Evolutionary conservation across 2,113 vertebrate genomes (phyloP), one percentile per base, ranked within the genome.

Genomic region (Poeciliopsis prolifica): DNA sequence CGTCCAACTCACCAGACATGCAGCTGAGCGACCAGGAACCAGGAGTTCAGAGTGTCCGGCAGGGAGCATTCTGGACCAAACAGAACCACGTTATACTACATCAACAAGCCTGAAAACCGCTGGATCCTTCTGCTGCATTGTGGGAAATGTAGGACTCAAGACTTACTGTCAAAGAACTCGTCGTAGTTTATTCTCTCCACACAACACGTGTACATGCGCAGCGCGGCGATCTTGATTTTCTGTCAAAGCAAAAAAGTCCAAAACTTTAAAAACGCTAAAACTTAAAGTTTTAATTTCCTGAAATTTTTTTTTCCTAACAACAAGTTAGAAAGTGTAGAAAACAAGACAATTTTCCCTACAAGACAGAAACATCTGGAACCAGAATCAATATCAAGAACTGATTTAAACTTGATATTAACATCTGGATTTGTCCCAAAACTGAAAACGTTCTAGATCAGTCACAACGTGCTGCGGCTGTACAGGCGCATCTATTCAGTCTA

Each of bases 191-290:
- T 95, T 92, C 96, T 97, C 91, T 99, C 98, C 78, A 99, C 98
- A 1, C 98, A 99, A 93, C 96, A 98, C 0, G 97, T 98, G 91
- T 99, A 99, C 98, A 99, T 99, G 31, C 97, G 96, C 91, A 99
- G 78, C 5, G 96, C 98, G 7, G 98, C 98, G 31, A 99, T 97
- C 94, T 98, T 99, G 82, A 99, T 95, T 94, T 99, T 99, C 98
- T 99, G 90, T 51, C 75, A 89, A 77, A 87, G 65, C 91, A 89
- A 80, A 70, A 67, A 29, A 48, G 44, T 48, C 15, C 15, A 48
- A 48, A 48, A 17, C 44, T 42, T 42, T 42, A 42, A 42, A 48
- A 17, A 19, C 1, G 15, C 15, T 48, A 48, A 48, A 48, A 48
- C 44, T 48, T 48, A 0, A 19, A 15, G 14, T 48, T 48, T 48